These are phyloP conservation scores for Helicoverpa zea DNA, from an alignment of 1,140 invertebrate species.

Conservation along the genomic window DNA sequence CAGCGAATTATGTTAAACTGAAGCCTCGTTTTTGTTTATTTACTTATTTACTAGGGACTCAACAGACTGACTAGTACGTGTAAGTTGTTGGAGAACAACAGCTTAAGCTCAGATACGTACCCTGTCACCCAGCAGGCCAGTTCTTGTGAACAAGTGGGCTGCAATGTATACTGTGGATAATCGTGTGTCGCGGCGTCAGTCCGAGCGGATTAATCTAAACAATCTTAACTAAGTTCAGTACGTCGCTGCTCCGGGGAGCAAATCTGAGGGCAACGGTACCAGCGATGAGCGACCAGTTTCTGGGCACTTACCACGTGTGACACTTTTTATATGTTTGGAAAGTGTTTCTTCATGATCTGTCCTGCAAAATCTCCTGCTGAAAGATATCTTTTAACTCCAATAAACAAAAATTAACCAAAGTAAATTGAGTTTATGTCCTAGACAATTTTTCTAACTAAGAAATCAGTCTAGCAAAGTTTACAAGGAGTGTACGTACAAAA, in stretches of 20 bases:
- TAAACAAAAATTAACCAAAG: too few species aligned
- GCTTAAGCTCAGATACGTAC: not conserved
- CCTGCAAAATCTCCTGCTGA: too few species aligned
- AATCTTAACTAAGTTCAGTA: slow-evolving; percentile 54
- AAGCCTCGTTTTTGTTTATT: not conserved
- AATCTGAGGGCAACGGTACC: not conserved
- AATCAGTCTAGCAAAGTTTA: too few species aligned
- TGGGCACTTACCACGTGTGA: too few species aligned
- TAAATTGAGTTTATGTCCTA: too few species aligned
- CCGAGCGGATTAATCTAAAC: slow-evolving; percentile 52
- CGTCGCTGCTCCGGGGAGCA: slow-evolving; percentile 27
- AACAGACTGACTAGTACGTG: not conserved
- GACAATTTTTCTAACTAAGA: too few species aligned
- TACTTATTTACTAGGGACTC: too few species aligned
- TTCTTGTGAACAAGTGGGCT: not conserved
- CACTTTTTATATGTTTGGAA: too few species aligned
- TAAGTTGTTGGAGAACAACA: not conserved
- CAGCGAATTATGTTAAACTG: too few species aligned
- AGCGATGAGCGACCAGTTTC: not conserved
- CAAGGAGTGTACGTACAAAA: not conserved
- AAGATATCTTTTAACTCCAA: too few species aligned
- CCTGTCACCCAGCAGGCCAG: not conserved
- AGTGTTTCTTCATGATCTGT: too few species aligned
- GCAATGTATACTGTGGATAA: slow-evolving; percentile 9
- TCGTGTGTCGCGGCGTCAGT: slow-evolving; percentile 12